Evolutionary conservation across 2,888 invertebrate species (phyloP).

Genomic region (Pheosia gnoma): DNA sequence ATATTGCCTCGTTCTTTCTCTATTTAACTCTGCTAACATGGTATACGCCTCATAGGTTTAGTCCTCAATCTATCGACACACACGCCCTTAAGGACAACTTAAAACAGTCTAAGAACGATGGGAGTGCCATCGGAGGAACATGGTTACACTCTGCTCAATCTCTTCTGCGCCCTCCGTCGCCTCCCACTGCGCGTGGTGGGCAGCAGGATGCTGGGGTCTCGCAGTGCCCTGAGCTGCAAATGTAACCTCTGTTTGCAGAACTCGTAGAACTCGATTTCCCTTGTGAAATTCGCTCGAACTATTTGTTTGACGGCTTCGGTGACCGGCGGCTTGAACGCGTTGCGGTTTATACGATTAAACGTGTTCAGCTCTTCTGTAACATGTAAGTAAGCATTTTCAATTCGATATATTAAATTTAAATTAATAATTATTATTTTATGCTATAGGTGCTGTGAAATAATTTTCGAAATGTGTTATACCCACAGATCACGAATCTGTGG

Average conservation of each 20-base stretch:
- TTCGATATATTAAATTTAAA: too few relatives aligned
- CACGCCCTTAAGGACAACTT: constrained; percentile 14
- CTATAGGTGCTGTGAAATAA: too few relatives aligned
- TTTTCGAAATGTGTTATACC: too few relatives aligned
- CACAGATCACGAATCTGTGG: too few relatives aligned
- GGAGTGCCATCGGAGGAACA: constrained; percentile 24
- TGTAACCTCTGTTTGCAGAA: constrained; percentile 94
- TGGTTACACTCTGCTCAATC: constrained; percentile 37
- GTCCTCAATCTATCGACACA: too few relatives aligned
- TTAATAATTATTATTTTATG: too few relatives aligned
- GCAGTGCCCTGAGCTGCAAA: constrained; percentile 89
- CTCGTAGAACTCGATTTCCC: constrained; percentile 96
- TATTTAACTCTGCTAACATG: too few relatives aligned
- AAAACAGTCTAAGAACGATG: constrained; percentile 34
- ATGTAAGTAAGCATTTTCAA: neutral
- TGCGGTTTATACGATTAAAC: constrained; percentile 92
- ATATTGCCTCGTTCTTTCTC: too few relatives aligned
- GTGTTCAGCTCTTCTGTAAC: constrained; percentile 89
- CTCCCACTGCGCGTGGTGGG: constrained; percentile 49
- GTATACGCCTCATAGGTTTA: too few relatives aligned
- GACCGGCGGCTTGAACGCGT: constrained; percentile 94
- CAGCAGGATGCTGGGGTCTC: constrained; percentile 72
- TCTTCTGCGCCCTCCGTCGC: constrained; percentile 46
- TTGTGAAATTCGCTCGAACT: constrained; percentile 93
- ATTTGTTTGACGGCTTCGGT: constrained; percentile 93